Conservation (phyloP, 2,888 invertebrate species). For the Noctua pronuba region DNA sequence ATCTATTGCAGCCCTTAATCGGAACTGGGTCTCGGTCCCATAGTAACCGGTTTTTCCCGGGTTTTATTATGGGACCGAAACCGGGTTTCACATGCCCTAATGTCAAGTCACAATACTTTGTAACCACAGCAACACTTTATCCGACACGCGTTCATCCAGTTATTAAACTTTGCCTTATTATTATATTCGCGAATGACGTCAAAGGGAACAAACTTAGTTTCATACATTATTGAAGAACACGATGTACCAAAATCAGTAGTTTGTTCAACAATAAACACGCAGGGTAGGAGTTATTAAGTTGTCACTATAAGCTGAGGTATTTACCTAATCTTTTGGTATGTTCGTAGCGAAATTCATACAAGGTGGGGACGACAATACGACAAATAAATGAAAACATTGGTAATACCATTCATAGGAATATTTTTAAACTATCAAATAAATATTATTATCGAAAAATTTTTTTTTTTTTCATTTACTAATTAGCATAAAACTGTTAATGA, state of each 20-base stretch:
- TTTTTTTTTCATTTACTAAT: too few species aligned
- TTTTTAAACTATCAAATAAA: too few species aligned
- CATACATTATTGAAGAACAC: slow-evolving; percentile 17
- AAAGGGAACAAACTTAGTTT: slow-evolving; percentile 17
- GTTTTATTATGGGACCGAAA: too few species aligned
- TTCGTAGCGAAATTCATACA: background rate
- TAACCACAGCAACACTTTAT: slow-evolving; percentile 10
- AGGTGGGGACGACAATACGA: too few species aligned
- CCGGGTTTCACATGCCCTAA: too few species aligned
- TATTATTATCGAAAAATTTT: too few species aligned
- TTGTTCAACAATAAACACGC: slow-evolving; percentile 5
- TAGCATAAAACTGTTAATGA: too few species aligned
- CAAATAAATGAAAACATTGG: too few species aligned
- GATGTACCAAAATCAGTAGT: slow-evolving; percentile 12
- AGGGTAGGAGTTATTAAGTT: background rate
- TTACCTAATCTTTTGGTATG: background rate
- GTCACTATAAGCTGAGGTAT: background rate
- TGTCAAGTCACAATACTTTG: background rate
- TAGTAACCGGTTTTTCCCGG: too few species aligned
- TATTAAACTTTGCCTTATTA: slow-evolving; percentile 22
- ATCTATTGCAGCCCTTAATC: background rate
- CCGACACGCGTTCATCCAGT: background rate
- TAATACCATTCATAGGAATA: too few species aligned
- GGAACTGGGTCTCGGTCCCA: too few species aligned
- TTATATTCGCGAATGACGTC: slow-evolving; percentile 5